Conservation (phyloP, 2,797 vertebrate genomes). For the Bovichtus diacanthus region DNA sequence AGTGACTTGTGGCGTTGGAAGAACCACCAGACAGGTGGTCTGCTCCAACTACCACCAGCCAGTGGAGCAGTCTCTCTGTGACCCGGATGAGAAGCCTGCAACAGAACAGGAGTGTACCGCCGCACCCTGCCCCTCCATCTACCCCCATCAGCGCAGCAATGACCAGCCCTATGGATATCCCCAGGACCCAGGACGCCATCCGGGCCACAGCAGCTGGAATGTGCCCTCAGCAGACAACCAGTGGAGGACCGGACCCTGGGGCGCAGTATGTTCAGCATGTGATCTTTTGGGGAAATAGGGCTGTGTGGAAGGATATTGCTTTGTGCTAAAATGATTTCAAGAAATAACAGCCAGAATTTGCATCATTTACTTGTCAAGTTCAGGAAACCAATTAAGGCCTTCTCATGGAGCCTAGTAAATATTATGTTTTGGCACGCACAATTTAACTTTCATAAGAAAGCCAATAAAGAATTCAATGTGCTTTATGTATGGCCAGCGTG, state of each 20-base stretch:
- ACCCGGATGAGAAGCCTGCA: constrained; percentile 86
- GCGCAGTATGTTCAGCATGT: constrained; percentile 89
- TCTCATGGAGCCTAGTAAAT: neutral
- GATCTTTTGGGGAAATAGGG: constrained; percentile 22
- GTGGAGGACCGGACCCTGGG: constrained; percentile 98
- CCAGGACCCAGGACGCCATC: constrained; percentile 82
- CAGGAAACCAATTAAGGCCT: neutral
- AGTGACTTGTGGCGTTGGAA: constrained; percentile 90
- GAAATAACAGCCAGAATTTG: neutral
- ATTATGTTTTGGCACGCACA: neutral
- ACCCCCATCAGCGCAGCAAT: constrained; percentile 83
- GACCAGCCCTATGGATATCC: constrained; percentile 85
- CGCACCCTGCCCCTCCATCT: constrained; percentile 84
- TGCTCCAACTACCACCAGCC: constrained; percentile 92
- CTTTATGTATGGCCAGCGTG: neutral
- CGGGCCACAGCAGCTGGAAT: constrained; percentile 87
- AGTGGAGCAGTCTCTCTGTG: constrained; percentile 90
- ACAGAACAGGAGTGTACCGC: constrained; percentile 89
- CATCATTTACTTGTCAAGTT: neutral
- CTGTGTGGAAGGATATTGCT: neutral
- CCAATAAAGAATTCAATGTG: neutral
- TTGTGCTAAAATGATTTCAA: neutral
- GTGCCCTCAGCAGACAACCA: constrained; percentile 88
- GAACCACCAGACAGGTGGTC: constrained; percentile 89
- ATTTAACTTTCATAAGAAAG: neutral